These are phyloP conservation scores for Dermatophagoides farinae DNA, from an alignment of 1,140 invertebrate genomes.

Conservation along the genomic window DNA sequence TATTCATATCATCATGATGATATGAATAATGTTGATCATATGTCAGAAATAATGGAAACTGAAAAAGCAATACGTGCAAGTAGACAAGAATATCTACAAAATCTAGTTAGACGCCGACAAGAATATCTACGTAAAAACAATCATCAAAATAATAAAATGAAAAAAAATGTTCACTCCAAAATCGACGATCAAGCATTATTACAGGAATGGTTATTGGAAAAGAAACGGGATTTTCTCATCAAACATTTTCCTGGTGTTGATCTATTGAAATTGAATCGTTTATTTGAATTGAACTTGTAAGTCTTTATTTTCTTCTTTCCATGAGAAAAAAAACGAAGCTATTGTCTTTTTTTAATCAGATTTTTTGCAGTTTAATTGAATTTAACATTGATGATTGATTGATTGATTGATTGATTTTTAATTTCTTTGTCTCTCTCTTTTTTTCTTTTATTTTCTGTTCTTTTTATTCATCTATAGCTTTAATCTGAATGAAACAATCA, in stretches of 20 bases:
- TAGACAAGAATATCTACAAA: not conserved
- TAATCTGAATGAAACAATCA: not conserved
- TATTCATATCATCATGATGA: too few species aligned
- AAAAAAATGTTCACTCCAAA: not conserved
- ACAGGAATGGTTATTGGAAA: not conserved
- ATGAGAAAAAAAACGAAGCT: not conserved
- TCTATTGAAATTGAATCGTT: not conserved
- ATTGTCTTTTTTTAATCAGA: not conserved
- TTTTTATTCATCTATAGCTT: not conserved
- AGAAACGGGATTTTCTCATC: not conserved
- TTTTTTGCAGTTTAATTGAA: not conserved
- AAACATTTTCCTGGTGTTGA: not conserved
- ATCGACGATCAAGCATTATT: not conserved
- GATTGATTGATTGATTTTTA: too few species aligned
- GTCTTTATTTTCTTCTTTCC: not conserved
- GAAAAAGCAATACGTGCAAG: not conserved
- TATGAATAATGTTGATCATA: not conserved
- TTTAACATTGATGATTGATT: too few species aligned
- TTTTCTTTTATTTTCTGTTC: not conserved
- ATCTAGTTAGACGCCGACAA: not conserved
- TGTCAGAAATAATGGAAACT: constrained; percentile 1
- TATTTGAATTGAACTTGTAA: constrained; percentile 4
- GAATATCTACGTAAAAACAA: not conserved
- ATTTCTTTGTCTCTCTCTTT: too few species aligned
- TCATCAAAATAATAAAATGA: not conserved